Percentiles rank a stretch among this genome's conserved stretches.
Conservation (phyloP, 1,140 invertebrate species). For the Aphidius ervi region DNA sequence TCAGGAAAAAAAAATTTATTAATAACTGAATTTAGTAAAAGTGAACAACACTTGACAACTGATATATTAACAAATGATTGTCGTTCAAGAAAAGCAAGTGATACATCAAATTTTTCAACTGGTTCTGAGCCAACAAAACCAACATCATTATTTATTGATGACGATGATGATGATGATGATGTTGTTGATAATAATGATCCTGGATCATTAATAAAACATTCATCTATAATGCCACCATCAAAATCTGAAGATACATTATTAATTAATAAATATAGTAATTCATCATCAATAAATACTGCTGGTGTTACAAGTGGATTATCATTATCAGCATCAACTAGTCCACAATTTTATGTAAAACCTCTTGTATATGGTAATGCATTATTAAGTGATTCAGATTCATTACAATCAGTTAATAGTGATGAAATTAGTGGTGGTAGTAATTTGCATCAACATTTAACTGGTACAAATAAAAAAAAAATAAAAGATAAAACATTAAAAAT, state of each 20-base stretch:
- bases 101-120: slow-evolving; percentile 41
- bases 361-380: slow-evolving; percentile 53
- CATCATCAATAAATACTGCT: slow-evolving; percentile 35
- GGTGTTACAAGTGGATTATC: slow-evolving; percentile 57
- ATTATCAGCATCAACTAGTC: slow-evolving; percentile 64
- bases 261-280: slow-evolving; percentile 55
- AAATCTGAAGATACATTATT: slow-evolving; percentile 73
- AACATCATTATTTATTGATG: neutral
- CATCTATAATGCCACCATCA: slow-evolving; percentile 62
- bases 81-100: slow-evolving; percentile 36
- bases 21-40: slow-evolving; percentile 75
- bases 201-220: slow-evolving; percentile 33
- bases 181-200: slow-evolving; percentile 27
- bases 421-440: slow-evolving; percentile 26
- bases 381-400: slow-evolving; percentile 36
- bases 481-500: slow-evolving; percentile 24
- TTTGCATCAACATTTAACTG: slow-evolving; percentile 10
- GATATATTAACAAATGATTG: slow-evolving; percentile 25
- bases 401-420: slow-evolving; percentile 59
- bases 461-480: slow-evolving; percentile 29
- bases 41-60: slow-evolving; percentile 68
- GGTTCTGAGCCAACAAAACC: slow-evolving; percentile 36
- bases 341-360: slow-evolving; percentile 59
- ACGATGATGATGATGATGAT: slow-evolving; percentile 21
- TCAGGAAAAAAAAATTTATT: slow-evolving; percentile 44